Conservation (phyloP, 2,797 vertebrate genomes). For the Poeciliopsis infans region DNA sequence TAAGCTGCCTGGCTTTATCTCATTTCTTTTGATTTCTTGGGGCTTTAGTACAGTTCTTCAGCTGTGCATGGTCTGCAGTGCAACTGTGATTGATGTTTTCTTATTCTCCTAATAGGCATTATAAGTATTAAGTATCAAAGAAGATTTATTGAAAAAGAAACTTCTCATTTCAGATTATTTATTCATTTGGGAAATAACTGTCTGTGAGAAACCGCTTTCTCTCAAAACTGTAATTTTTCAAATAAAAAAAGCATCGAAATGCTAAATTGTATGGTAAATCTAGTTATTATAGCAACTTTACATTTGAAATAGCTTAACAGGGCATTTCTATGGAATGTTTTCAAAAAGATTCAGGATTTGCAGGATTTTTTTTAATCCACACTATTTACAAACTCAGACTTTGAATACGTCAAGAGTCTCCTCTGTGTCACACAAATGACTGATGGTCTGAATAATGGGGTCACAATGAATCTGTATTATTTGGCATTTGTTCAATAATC, state of each 20-base stretch:
- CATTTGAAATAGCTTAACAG: background rate
- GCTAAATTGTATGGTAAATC: background rate
- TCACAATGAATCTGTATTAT: slow-evolving; percentile 55
- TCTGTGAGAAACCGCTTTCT: background rate
- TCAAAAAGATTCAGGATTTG: background rate
- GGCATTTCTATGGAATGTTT: background rate
- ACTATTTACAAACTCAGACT: background rate
- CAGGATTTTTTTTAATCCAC: background rate
- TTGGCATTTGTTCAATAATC: slow-evolving; percentile 81
- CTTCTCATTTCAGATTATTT: background rate
- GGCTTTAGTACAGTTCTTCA: background rate
- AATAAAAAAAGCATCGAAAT: background rate
- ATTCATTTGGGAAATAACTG: background rate
- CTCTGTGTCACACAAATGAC: slow-evolving; percentile 4
- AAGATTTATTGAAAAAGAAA: background rate
- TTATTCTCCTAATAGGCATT: background rate
- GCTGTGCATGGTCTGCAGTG: background rate
- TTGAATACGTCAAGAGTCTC: background rate
- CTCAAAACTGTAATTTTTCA: background rate
- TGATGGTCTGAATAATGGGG: background rate
- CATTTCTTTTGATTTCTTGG: too few species aligned
- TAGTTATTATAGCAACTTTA: background rate
- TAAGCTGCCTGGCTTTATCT: too few species aligned
- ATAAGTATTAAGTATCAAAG: background rate
- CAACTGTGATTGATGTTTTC: background rate